Base-by-base conservation (phyloP, 1,140 invertebrate genomes). In the Apis laboriosa region DNA sequence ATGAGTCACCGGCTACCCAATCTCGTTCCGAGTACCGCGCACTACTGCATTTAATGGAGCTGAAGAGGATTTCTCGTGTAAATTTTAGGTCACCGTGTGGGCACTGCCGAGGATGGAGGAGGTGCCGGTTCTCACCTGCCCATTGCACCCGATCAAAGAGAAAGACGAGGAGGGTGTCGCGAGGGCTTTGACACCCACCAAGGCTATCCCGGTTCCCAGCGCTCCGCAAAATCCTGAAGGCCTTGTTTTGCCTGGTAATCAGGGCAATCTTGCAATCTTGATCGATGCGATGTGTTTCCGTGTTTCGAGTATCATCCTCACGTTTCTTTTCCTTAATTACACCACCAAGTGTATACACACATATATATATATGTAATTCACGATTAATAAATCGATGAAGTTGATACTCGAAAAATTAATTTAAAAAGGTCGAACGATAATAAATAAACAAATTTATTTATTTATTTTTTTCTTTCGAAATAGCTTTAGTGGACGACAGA, bases 21-120 rank as follows among this genome's bases (percentile, higher is more conserved):
- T 76, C 83, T 76, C 72, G 72, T 71, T 81, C 79, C 64, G 51
- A 71, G 72, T 61, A 55, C 63, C 78, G 28, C 51, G 63, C 34
- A 43, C 34, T 43, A 81, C 70, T 75, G 66, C 78, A 72, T 84
- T 82, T 81, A 81, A 77, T 81, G 72, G 66, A 82, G 78, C 79
- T 82, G 79, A 84, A 84, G 83, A 82, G 78, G 72, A 84, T 77
- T 84, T 81, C 66, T 83, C 53, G 60, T 56, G 66, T 84, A 68
- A 80, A 85, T 90, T 92, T 53, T 78, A 95, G 94, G 94, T 97
- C 34, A 95, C 95, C n/a, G 95, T 97, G 19, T 95, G 96, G 92
- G 97, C 96, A 90, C 91, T 97, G 88, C 97, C 97, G 34, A 92
- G 97, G 24, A 95, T 96, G 87, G 95, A 96, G 76, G 94, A 95